phyloP scores from a whole-genome alignment of 2,113 vertebrate genomes.

The Odocoileus virginianus region DNA sequence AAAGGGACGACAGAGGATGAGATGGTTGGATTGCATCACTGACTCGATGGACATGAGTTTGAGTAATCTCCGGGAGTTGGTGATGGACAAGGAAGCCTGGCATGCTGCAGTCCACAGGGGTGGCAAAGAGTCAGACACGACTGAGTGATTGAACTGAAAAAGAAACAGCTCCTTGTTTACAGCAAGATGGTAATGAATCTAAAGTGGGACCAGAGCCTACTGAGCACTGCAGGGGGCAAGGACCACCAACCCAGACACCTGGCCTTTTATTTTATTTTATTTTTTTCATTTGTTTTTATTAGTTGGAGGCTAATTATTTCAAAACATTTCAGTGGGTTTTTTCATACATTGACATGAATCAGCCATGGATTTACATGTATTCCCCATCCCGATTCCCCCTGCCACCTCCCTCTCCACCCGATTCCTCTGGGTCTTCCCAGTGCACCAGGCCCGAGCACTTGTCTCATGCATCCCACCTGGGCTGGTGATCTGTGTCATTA shows the following conservation, averaged over 20 bases:
- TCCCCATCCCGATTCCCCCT: no score
- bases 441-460: no score
- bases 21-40: neutral
- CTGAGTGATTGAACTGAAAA: neutral
- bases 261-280: neutral
- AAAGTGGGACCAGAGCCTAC: neutral
- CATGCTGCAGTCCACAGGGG: fast-evolving
- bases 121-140: neutral
- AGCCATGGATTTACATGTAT: no score
- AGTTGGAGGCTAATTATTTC: no score
- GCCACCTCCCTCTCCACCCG: no score
- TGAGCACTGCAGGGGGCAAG: neutral
- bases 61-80: neutral
- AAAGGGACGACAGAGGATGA: neutral
- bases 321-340: no score
- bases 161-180: neutral
- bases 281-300: no score
- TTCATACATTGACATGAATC: no score
- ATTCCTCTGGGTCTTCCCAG: no score
- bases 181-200: neutral
- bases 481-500: no score
- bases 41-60: neutral
- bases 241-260: neutral
- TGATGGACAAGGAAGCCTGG: neutral
- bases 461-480: no score